Evolutionary conservation across 2,888 invertebrate species (phyloP), one percentile per base, ranked within the genome.

Genomic region (Hetaerina titia): DNA sequence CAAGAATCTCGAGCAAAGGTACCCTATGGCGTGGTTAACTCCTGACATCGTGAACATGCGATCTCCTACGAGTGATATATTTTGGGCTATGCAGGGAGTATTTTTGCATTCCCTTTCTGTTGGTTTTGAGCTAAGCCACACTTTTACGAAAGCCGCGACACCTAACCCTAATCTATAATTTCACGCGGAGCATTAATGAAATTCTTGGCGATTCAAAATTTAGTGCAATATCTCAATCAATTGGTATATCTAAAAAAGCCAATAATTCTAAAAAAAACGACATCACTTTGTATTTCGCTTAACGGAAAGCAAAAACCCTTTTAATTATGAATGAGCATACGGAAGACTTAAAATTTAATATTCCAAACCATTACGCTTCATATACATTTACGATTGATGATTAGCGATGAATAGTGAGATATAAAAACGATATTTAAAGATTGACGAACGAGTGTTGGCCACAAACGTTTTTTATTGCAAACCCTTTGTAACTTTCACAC

Each of bases 41-140:
- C 81, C 13, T 81, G 81, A 81, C 81, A 81, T 81, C 25, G 81
- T 31, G 81, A 81, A 31, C 81, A 81, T 81, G 81, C 81, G 81
- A 81, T 81, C 81, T 81, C 31, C 81, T 31, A 81, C 81, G 81
- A 31, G 81, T 81, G 81, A 81, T 81, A 81, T 81, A 81, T 81
- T 81, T 81, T 31, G 81, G 81, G 81, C 81, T 81, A 81, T 25
- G 81, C 25, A 15, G 31, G 13, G 31, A 31, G 81, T 81, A 81
- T 31, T 81, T 81, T 81, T 81, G 81, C 25, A 81, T 81, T 81
- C 31, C 31, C 31, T 9, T 81, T 81, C 25, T 13, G 81, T 31
- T 45, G 31, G 31, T 31, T 81, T 81, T 81, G 13, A 81, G 81
- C 31, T 81, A 7, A 31, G 31, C 81, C 81, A 81, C 81, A 13